Evolutionary conservation across 1,140 invertebrate genomes (phyloP), one percentile per base, ranked within the genome.

Genomic region (Panulirus ornatus): DNA sequence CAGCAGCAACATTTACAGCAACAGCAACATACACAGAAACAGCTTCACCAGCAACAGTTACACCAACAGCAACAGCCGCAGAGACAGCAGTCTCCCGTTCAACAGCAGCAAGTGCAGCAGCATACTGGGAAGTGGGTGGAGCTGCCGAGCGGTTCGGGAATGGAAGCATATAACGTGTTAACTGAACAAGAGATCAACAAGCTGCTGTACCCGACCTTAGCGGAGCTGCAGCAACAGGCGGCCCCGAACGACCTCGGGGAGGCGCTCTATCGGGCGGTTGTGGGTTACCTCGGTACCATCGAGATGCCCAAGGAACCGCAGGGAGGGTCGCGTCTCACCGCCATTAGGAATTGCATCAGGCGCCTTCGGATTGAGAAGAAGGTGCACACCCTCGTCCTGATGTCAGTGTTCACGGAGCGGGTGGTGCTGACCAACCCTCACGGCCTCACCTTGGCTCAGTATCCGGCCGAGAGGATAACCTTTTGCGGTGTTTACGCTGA

Each of bases 251-350:
- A 92, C 38, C 82, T 91, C 30, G 91, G 93, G 19, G 92, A 93
- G 78, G 86, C 92, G 0, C 91, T 97, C 84, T 97, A 97, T 92
- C 95, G 97, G 90, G 97, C 97, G 0, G 96, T 99, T 22, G 97
- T 99, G 2, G 98, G 98, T 0, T 99, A 99, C 94, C 95, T 99
- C 75, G 98, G 98, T 5, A 98, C 98, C 0, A 98, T 99, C 78
- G 98, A 99, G 94, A 98, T 92, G 89, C 92, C 92, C 44, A 92
- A 92, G 51, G 91, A 92, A 47, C 90, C 91, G n/a, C 88, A 89
- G 83, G 92, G 91, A 19, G 92, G 91, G 3, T 92, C 94, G n/a
- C 92, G 94, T 9, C 92, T 95, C 36, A 94, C 96, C 93, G 95
- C 96, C 75, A 94, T 97, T 44, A 94, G 95, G 84, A 97, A 96